Evolutionary conservation across 2,113 vertebrate genomes (phyloP), one percentile per base, ranked within the genome.

Genomic region (Amphilophus citrinellus): DNA sequence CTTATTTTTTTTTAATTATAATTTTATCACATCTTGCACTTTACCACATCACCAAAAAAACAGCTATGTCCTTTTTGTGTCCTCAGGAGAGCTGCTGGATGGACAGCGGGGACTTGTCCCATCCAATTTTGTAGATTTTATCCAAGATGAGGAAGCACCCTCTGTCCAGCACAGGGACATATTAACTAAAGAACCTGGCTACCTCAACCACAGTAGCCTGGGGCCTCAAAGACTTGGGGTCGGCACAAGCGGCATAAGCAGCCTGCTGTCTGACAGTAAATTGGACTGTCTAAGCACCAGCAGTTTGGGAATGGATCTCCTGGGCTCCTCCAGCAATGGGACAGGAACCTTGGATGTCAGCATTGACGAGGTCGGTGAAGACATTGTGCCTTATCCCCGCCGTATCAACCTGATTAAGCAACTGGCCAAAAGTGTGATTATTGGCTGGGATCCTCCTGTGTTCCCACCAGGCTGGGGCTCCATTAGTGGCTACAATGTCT

Each of bases 361-460:
- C 95, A 97, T 97, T 2, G 98, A 98, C 1, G 98, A 98, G 90
- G 93, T 98, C 3, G 98, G 98, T 94, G 98, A 98, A 97, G 97
- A 99, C 95, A 95, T 97, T 62, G 98, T 99, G 98, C 98, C 98
- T 98, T 99, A 99, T 94, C 98, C 98, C 77, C 94, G 98, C 80
- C 97, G 94, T 95, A 98, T 99, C 94, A 98, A 97, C 95, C 97
- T 99, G 88, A 99, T 99, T 76, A 99, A 99, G 91, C 98, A 99
- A 89, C 96, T 99, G 50, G 98, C 98, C 96, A 98, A 98, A 96
- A 99, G 98, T 88, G 97, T 98, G 60, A 99, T 99, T 88, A 97
- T 99, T 94, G 97, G 97, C 95, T 99, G 98, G 98, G 98, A 99
- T 87, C 96, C 98, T 2, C 97, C 98, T 0, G 95, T 97, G 7